Base-by-base conservation (phyloP, 37 sponge, comb jelly and placozoan genomes). In the Trichoplax adhaerens region DNA sequence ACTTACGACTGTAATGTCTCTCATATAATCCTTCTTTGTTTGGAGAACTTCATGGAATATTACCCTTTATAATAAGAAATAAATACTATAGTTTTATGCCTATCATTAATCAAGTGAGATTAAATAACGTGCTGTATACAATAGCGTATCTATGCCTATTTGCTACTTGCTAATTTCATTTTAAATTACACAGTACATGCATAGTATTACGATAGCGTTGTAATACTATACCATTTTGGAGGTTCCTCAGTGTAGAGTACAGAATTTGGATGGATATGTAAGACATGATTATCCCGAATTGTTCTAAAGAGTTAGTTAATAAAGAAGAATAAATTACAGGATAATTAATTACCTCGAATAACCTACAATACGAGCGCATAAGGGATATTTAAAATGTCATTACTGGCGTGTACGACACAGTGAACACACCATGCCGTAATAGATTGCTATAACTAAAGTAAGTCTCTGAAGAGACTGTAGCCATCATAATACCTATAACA, bases 1-100 rank as follows among this genome's bases (percentile, higher is more conserved):
- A 50, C 85, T 72, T 72, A 90, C 91, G 77, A 90, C 91, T 12
- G 91, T 86, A 51, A 90, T 64, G 73, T 90, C 91, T 62, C 91
- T 69, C 88, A 90, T 90, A 64, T 64, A 83, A 10, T 70, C 74
- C 59, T 77, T 80, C 3, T 82, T 78, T 3, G 91, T 90, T 72
- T 87, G 85, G 0, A 87, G 65, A 2, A 87, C 81, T 56, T 87
- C 88, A 76, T 84, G 79, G 73, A 84, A 87, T 53, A 83, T 76
- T 6, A 82, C 78, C 83, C 83, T 82, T 56, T 66, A 75, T 29
- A 66, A 6, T 12, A 75, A 4, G 6, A 4, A 50, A 12, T 65
- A 5, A 1, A 67, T 48, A 65, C 54, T 7, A 67, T 4, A 50
- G 65, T 75, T 4, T 48, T 10, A 51, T 53, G 78, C 69, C 0